Conservation (phyloP, 2,113 vertebrate species). For the Miniopterus natalensis region DNA sequence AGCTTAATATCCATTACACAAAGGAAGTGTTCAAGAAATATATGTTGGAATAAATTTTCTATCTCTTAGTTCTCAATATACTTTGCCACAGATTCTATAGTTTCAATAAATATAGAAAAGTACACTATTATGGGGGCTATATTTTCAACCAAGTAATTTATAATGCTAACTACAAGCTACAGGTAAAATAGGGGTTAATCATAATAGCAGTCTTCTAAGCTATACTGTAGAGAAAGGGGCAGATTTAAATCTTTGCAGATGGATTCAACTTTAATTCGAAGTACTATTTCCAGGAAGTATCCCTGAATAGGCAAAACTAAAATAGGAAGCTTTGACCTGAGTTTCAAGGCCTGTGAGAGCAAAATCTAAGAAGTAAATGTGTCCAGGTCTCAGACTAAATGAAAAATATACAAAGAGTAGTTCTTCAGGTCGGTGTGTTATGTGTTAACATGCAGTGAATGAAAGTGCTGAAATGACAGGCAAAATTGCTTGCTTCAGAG, state of each 20-base stretch:
- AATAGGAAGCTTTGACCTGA: neutral
- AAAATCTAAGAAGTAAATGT: neutral
- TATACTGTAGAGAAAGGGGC: neutral
- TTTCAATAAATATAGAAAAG: neutral
- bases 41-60: neutral
- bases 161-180: neutral
- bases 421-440: neutral
- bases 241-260: neutral
- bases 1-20: neutral
- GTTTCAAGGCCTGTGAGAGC: neutral
- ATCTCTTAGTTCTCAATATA: neutral
- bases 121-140: neutral
- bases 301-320: neutral
- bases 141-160: neutral
- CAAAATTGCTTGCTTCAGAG: constrained; percentile 56
- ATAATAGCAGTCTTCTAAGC: neutral
- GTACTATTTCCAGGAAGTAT: neutral
- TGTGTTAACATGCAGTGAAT: neutral
- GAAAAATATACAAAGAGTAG: constrained; percentile 27
- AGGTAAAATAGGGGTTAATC: neutral
- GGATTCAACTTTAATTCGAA: neutral
- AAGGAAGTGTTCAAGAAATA: neutral
- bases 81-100: neutral
- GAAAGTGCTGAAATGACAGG: constrained; percentile 51
- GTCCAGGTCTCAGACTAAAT: neutral